A percentile compares a stretch with the other conserved stretches of the same genome.
phyloP scores from a whole-genome alignment of 1,140 invertebrate genomes.

The Stegodyphus dumicola region DNA sequence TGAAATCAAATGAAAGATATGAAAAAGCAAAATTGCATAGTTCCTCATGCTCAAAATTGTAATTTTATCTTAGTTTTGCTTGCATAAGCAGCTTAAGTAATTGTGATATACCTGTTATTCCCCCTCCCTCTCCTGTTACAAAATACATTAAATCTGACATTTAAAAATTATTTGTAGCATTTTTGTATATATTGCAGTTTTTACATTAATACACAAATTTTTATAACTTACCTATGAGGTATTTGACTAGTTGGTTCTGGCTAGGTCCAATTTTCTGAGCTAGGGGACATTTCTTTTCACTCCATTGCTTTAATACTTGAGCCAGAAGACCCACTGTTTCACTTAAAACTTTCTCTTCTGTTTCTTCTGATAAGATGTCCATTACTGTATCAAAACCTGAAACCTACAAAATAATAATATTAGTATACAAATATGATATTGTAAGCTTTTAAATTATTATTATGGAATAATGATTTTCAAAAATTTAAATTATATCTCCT shows the following conservation, averaged over 20 bases:
- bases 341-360: conserved; percentile 43
- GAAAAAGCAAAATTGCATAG: no score
- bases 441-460: not conserved
- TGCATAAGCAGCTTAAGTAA: no score
- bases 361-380: conserved; percentile 21
- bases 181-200: no score
- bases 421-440: not conserved
- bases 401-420: conserved; percentile 14
- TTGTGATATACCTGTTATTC: no score
- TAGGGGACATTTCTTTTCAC: conserved; percentile 28
- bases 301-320: conserved; percentile 52
- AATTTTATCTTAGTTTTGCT: no score
- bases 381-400: conserved; percentile 19
- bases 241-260: conserved; percentile 2
- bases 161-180: no score
- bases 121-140: no score
- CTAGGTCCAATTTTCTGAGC: conserved; percentile 36
- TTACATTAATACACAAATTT: no score
- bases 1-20: no score
- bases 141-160: no score
- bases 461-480: not conserved
- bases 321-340: conserved; percentile 46
- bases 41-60: no score
- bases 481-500: no score
- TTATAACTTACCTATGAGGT: conserved; percentile 32